Evolutionary conservation across 37 sponge, comb jelly and placozoan species (phyloP), one percentile per base, ranked within the genome.

Genomic region (Halisarca cf. caerulea): DNA sequence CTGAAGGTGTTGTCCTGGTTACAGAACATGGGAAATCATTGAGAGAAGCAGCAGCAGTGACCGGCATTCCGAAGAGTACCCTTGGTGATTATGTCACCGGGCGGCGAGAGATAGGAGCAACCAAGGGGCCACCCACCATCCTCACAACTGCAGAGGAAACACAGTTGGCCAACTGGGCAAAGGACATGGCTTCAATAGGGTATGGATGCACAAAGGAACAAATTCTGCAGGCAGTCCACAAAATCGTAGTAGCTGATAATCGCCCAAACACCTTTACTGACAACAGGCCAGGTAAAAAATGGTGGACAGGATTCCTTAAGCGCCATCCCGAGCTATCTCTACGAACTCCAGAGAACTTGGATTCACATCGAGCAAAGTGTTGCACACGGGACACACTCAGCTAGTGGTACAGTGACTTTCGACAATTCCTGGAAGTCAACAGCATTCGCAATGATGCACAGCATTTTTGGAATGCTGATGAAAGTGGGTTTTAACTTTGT

Each of bases 401-500:
- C 0, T 38, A 51, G 0, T 88, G 84, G 89, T 88, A 54, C 33
- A 41, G 0, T 30, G 74, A 78, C 0, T 88, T 59, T 54, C 24
- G 51, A 37, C 72, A 78, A 42, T 81, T 87, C 69, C 60, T 71
- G 34, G 1, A 43, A 17, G 0, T 58, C 2, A 72, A 87, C 34
- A 37, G 32, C 20, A 6, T 87, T 9, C 18, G 58, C 25, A 75
- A 80, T 5, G 28, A 71, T 3, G 74, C 87, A 34, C 6, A 23
- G 23, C 9, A 58, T 0, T 77, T 87, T 47, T 81, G 87, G 87
- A 87, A 87, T 58, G 81, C 80, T 57, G 82, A 87, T 71, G 87
- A 87, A 54, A 58, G 61, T 28, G 82, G 87, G 21, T 80, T 87
- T 32, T 59, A 71, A n/a, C 60, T 87, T 5, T 87, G 82, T 32